Conservation (phyloP, 1,140 invertebrate genomes). For the Drosophila grimshawi region DNA sequence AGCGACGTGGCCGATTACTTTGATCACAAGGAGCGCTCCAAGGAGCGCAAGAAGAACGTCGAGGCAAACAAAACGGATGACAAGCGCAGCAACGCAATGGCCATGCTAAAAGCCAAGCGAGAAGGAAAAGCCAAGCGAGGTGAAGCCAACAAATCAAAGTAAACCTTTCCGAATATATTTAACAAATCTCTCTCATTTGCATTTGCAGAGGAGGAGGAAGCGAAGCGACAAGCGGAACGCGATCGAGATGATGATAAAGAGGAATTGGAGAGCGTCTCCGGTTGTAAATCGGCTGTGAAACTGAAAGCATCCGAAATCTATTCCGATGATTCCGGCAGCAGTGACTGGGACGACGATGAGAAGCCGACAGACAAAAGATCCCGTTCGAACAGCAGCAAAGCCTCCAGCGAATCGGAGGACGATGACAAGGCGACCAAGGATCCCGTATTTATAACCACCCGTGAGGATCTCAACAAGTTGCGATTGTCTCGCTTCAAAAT, state of each 20-base stretch:
- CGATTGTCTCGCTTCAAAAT: slow-evolving; percentile 96
- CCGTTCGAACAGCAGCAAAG: slow-evolving; percentile 85
- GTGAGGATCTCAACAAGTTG: slow-evolving; percentile 94
- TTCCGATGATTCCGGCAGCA: slow-evolving; percentile 96
- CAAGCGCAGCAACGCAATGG: slow-evolving; percentile 96
- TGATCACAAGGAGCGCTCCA: slow-evolving; percentile 85
- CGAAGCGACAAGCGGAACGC: slow-evolving; percentile 85
- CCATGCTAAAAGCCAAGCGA: slow-evolving; percentile 93
- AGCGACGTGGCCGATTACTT: slow-evolving; percentile 71
- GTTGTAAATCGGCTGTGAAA: slow-evolving; percentile 86
- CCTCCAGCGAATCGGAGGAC: slow-evolving; percentile 85
- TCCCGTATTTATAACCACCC: slow-evolving; percentile 88
- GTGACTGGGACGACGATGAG: slow-evolving; percentile 84
- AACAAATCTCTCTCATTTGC: not conserved
- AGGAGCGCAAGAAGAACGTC: slow-evolving; percentile 96
- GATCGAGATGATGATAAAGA: slow-evolving; percentile 89
- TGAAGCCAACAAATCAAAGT: slow-evolving; percentile 45
- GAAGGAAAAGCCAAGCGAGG: slow-evolving; percentile 88
- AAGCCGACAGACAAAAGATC: slow-evolving; percentile 85
- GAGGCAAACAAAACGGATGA: slow-evolving; percentile 93
- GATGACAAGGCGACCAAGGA: slow-evolving; percentile 85
- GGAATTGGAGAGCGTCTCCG: slow-evolving; percentile 85
- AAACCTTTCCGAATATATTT: not conserved
- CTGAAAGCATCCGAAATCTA: slow-evolving; percentile 97
- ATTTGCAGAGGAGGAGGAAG: slow-evolving; percentile 85